Base-by-base conservation (phyloP, 2,888 invertebrate species). In the Nezara viridula region DNA sequence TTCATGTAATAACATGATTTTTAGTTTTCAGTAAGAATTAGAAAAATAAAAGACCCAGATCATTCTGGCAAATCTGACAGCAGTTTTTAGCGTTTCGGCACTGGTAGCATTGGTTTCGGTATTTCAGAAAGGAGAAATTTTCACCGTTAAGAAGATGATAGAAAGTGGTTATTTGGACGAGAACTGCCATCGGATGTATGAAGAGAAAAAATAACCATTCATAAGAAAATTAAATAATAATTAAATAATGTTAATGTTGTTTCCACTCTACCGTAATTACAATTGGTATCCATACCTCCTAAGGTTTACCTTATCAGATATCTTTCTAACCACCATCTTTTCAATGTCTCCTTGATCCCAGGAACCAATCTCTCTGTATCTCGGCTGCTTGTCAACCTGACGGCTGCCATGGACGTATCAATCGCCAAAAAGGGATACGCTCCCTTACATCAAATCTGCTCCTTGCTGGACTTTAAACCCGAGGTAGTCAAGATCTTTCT, bases 1-100 rank as follows among this genome's bases (percentile, higher is more conserved):
- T n/a, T 55, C 55, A 9, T n/a, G n/a, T 55, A 55, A 55, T 55
- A 24, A n/a, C n/a, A n/a, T 21, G 50, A 50, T 50, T 50, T 50
- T 77, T 77, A 77, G 77, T 77, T 77, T 77, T 37, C 77, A 77
- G 77, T 44, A 14, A 40, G 12, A 77, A 40, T 40, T 77, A 77
- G 40, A 37, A 73, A 14, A 1, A 10, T 24, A 24, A 9, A 77
- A 21, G 40, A 77, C 27, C 16, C 14, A 16, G 27, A 32, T 27
- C 14, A 27, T 60, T 14, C 9, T 16, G 60, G 32, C 6, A 4
- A 5, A 60, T 32, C 60, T 32, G 77, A 77, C 3, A 77, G 37
- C 9, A 24, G 40, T 40, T n/a, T n/a, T n/a, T n/a, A n/a, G n/a
- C n/a, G 77, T 40, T 40, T 40, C 1, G 5, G 40, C 24, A 77